Conservation (phyloP, 1,140 invertebrate genomes). For the Drosophila nasuta region DNA sequence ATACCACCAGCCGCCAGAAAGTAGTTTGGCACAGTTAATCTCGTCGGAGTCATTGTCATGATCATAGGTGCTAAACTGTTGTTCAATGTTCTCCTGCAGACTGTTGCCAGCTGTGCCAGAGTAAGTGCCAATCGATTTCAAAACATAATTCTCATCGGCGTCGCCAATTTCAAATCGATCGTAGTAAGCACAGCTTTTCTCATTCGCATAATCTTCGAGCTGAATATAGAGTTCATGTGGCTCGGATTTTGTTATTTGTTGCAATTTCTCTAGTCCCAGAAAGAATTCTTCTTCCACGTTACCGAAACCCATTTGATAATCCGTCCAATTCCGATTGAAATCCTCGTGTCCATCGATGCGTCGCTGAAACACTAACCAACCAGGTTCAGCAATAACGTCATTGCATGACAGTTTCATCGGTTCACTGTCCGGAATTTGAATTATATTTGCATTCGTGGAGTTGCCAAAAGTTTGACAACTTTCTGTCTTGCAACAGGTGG, state of each 20-base stretch:
- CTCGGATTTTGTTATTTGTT: constrained; percentile 2
- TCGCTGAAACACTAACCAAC: constrained; percentile 15
- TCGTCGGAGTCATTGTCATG: constrained; percentile 1
- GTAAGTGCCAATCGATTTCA: constrained; percentile 4
- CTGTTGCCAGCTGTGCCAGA: constrained; percentile 21
- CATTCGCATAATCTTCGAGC: constrained; percentile 13
- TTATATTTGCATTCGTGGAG: background rate
- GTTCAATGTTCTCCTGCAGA: background rate
- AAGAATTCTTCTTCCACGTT: background rate
- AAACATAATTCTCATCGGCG: constrained; percentile 11
- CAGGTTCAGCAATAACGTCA: background rate
- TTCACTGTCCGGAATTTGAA: background rate
- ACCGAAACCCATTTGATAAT: constrained; percentile 16
- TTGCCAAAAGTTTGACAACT: too few species aligned
- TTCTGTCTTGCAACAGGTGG: background rate
- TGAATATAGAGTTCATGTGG: constrained; percentile 30
- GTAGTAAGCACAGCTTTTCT: constrained; percentile 4
- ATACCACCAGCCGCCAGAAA: constrained; percentile 10
- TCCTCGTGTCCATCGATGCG: constrained; percentile 10
- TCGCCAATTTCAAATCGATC: constrained; percentile 16
- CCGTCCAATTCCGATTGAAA: constrained; percentile 17
- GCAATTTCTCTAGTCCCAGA: constrained; percentile 9
- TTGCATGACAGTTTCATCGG: background rate
- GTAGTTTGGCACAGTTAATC: background rate
- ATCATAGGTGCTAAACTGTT: constrained; percentile 25